These are phyloP conservation scores for Eupeodes luniger DNA, from an alignment of 2,888 invertebrate species.

Conservation along the genomic window DNA sequence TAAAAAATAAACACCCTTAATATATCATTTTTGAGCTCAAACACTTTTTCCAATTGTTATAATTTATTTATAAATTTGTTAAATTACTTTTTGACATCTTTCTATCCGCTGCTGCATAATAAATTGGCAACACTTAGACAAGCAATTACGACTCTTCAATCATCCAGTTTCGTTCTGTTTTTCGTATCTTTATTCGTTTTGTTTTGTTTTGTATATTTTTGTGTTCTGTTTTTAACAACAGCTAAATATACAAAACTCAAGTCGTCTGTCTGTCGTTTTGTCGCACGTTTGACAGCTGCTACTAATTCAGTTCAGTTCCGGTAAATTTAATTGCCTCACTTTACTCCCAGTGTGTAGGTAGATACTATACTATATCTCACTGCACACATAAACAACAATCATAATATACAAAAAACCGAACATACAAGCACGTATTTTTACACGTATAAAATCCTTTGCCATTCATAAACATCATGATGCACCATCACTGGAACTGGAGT, in stretches of 20 bases:
- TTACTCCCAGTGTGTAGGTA: constrained; percentile 7
- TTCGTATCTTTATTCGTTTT: background rate
- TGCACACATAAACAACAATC: background rate
- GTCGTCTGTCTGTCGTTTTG: constrained; percentile 36
- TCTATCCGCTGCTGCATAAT: background rate
- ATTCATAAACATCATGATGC: constrained; percentile 3
- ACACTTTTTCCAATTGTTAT: too few species aligned
- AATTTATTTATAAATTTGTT: background rate
- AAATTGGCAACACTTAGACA: constrained; percentile 22
- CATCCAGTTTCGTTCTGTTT: background rate
- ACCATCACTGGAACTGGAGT: constrained; percentile 29
- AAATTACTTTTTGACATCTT: background rate
- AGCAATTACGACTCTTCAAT: constrained; percentile 11
- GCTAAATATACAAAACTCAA: constrained; percentile 10
- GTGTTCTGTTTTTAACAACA: background rate
- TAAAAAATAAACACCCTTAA: too few species aligned
- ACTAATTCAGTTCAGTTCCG: constrained; percentile 64
- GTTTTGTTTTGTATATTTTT: background rate
- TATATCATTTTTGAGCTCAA: too few species aligned
- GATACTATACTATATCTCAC: background rate
- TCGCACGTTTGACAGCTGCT: constrained; percentile 50
- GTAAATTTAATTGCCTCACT: constrained; percentile 71
- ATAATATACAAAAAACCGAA: background rate
- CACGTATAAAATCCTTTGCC: constrained; percentile 39
- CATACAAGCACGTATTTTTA: constrained; percentile 18